Evolutionary conservation across 2,797 vertebrate species (phyloP), one percentile per base, ranked within the genome.

Genomic region (Menidia menidia): DNA sequence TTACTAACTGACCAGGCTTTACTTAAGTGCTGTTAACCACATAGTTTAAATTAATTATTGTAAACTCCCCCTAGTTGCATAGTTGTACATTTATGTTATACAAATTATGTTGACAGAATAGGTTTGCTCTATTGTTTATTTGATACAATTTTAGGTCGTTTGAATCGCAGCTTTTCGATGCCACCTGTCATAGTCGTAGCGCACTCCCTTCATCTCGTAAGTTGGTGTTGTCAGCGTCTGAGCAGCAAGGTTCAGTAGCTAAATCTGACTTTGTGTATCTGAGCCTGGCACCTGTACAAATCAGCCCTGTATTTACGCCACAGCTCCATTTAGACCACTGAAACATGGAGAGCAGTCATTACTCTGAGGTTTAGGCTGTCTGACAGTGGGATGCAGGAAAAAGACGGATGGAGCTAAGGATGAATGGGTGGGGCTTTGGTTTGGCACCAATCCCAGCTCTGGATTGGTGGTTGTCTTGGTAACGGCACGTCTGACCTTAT

Each of bases 401-500:
- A 75, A 73, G 75, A 77, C 47, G 62, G 50, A 79, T 73, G 68
- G 77, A 80, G 51, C 14, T 35, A 82, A 67, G 64, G 81, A 84
- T 78, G 74, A 71, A 85, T 88, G 87, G 91, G 86, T 77, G 84
- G 86, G 87, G 84, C 61, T 16, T 68, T 82, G 86, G 87, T 65
- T 80, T 89, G 93, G 89, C 88, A 69, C 69, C 18, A 76, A 51
- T 89, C 83, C 88, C 74, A 67, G 81, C 60, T 85, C 71, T 11
- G 74, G 84, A 88, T 92, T 91, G 92, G 89, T 88, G 62, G 83
- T 89, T 74, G 88, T 89, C 93, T 77, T 86, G 87, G 86, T 88
- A 92, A 88, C 90, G 39, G 88, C 90, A 92, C 80, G 80, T 87
- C 85, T 92, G 91, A 90, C 93, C 89, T 93, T 85, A 83, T 89